phyloP scores from a whole-genome alignment of 2,797 vertebrate species.

The Malurus leucopterus region DNA sequence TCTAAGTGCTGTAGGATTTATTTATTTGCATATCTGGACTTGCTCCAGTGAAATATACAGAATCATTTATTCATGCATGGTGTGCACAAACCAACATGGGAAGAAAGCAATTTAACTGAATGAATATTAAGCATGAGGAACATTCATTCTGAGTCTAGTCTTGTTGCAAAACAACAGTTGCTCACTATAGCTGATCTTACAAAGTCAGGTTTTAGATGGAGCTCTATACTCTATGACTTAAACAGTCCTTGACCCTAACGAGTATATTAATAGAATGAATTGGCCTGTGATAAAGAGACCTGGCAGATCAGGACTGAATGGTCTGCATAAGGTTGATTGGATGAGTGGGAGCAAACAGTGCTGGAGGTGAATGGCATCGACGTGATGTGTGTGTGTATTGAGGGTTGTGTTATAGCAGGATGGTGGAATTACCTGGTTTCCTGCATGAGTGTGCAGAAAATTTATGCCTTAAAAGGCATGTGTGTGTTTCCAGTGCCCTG shows the following conservation, averaged over 20 bases:
- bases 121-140: not conserved
- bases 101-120: not conserved
- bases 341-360: accelerated
- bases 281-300: not conserved
- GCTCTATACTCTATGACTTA: not conserved
- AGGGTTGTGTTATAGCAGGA: not conserved
- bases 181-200: not conserved
- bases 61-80: not conserved
- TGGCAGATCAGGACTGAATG: not conserved
- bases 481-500: not conserved
- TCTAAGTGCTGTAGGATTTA: not conserved
- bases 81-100: not conserved
- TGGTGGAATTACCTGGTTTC: not conserved
- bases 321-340: not conserved
- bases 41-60: not conserved
- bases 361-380: not conserved
- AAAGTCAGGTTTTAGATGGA: not conserved
- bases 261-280: not conserved
- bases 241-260: not conserved
- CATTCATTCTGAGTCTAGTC: not conserved
- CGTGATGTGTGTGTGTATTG: not conserved
- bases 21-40: not conserved
- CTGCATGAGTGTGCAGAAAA: not conserved
- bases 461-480: not conserved
- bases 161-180: not conserved